A percentile compares a stretch with the other conserved stretches of the same genome.
phyloP scores from a whole-genome alignment of 2,113 vertebrate genomes.

The Sapajus apella region DNA sequence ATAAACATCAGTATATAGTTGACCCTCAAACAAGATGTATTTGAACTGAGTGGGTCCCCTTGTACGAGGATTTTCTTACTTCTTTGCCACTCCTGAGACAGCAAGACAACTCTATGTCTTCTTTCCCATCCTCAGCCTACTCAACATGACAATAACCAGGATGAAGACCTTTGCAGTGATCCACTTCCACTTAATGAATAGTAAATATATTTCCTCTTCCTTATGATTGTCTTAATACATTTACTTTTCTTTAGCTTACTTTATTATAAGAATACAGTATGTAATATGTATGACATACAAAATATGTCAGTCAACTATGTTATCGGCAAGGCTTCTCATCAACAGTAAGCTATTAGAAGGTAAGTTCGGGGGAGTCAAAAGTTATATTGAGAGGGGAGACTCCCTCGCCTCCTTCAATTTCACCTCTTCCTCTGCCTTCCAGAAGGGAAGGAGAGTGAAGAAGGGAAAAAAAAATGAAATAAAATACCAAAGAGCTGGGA shows the following conservation, averaged over 20 bases:
- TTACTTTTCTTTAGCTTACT: not conserved
- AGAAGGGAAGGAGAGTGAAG: no score
- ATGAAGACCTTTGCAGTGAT: not conserved
- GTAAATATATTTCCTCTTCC: not conserved
- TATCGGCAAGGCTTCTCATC: not conserved
- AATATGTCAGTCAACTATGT: not conserved
- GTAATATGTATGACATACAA: not conserved
- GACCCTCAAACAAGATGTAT: not conserved
- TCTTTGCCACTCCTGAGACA: not conserved
- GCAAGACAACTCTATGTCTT: not conserved
- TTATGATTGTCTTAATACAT: not conserved
- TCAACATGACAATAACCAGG: not conserved
- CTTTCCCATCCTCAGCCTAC: not conserved
- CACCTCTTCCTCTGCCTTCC: no score
- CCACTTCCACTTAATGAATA: not conserved
- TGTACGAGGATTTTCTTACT: not conserved
- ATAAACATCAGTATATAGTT: not conserved
- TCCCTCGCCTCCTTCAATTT: no score
- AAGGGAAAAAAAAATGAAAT: no score
- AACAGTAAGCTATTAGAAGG: not conserved
- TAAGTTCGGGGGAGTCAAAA: not conserved
- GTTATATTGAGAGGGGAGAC: not conserved
- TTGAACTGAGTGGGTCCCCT: not conserved
- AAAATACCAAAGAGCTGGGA: no score
- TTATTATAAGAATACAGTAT: not conserved